phyloP scores from a whole-genome alignment of 2,797 vertebrate genomes.

The Pangasius macronema region DNA sequence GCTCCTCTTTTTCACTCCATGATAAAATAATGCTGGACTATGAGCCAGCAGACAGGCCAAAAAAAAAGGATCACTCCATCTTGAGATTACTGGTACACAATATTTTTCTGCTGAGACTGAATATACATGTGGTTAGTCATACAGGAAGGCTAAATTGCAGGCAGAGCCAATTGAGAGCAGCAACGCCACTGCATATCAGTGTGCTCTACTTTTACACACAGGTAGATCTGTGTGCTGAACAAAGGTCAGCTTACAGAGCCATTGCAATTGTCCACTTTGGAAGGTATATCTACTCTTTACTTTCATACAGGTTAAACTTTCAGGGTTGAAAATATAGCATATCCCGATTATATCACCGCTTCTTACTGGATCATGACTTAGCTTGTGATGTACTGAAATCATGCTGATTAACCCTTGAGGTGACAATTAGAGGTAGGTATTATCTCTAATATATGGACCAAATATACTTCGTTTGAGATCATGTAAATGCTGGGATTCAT shows the following conservation, averaged over 20 bases:
- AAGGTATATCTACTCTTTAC: background rate
- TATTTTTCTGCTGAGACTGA: background rate
- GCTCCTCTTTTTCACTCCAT: conserved; percentile 5
- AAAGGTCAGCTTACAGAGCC: conserved; percentile 30
- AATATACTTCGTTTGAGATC: background rate
- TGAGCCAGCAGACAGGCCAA: conserved; percentile 1
- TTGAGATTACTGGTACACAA: background rate
- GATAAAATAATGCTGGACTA: conserved; percentile 2
- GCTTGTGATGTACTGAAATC: background rate
- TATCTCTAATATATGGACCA: background rate
- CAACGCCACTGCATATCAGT: background rate
- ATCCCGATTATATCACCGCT: background rate
- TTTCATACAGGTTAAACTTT: background rate
- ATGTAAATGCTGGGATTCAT: background rate
- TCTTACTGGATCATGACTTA: background rate
- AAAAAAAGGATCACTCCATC: background rate
- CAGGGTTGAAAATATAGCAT: background rate
- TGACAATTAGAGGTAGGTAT: background rate
- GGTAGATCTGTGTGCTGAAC: conserved; percentile 4
- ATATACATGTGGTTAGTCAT: background rate
- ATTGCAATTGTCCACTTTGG: background rate
- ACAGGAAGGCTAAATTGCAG: background rate
- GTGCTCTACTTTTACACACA: conserved; percentile 13
- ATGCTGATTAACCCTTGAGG: background rate
- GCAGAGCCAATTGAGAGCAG: background rate